phyloP scores from a whole-genome alignment of 2,888 invertebrate genomes.

The Callinectes sapidus region DNA sequence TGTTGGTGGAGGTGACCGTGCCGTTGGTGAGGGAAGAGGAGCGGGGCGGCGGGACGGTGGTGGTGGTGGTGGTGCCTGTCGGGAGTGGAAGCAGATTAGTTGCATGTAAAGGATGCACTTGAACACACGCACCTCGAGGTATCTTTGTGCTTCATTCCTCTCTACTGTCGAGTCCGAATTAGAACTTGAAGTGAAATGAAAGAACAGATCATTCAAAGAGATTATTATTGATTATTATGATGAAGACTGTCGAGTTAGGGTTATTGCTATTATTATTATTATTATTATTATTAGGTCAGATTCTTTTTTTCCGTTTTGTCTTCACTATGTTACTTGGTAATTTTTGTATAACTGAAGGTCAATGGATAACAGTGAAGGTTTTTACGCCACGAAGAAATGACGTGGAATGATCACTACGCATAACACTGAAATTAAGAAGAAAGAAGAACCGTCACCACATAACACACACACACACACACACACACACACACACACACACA shows the following conservation, averaged over 20 bases:
- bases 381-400: background rate
- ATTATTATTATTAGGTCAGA: background rate
- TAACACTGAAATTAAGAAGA: background rate
- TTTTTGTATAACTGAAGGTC: background rate
- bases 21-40: conserved; percentile 49
- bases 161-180: background rate
- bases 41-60: conserved; percentile 23
- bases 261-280: background rate
- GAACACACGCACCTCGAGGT: background rate
- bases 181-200: background rate
- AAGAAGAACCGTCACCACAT: conserved; percentile 7
- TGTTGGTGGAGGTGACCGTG: conserved; percentile 40
- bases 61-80: conserved; percentile 50
- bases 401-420: background rate
- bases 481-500: background rate
- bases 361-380: background rate
- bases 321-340: background rate
- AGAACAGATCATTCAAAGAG: background rate
- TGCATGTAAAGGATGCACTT: background rate
- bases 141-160: background rate
- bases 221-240: background rate
- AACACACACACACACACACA: background rate
- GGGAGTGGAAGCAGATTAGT: background rate
- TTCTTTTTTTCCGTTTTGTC: background rate
- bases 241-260: background rate